Evolutionary conservation across 1,140 invertebrate genomes (phyloP).

Genomic region (Drosophila yakuba): DNA sequence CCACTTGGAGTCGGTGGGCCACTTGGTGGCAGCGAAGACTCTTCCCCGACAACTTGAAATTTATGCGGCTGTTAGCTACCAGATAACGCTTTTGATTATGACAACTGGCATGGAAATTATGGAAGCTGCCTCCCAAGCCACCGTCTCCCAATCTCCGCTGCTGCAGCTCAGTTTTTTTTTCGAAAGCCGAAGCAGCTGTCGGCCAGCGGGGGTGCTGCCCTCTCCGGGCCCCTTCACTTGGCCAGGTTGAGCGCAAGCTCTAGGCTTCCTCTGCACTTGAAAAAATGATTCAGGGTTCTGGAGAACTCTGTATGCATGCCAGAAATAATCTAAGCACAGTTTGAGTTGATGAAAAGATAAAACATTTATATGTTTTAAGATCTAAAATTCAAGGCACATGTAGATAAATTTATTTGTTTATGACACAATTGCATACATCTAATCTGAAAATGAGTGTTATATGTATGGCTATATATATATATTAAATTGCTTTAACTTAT

Average conservation of each 20-base stretch:
- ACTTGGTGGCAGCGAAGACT: constrained; percentile 44
- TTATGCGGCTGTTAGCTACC: constrained; percentile 80
- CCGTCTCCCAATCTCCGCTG: background rate
- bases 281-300: too few species aligned
- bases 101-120: constrained; percentile 64
- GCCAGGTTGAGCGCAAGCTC: constrained; percentile 31
- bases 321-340: too few species aligned
- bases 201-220: constrained; percentile 45
- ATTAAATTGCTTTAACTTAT: too few species aligned
- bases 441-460: too few species aligned
- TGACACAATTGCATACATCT: too few species aligned
- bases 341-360: too few species aligned
- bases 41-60: constrained; percentile 69
- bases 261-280: constrained; percentile 28
- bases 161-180: constrained; percentile 34
- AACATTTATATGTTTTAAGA: too few species aligned
- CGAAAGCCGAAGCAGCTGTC: constrained; percentile 48
- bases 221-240: constrained; percentile 12
- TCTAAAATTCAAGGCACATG: too few species aligned
- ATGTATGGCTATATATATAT: too few species aligned
- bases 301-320: too few species aligned
- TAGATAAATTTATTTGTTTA: too few species aligned
- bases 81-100: constrained; percentile 82
- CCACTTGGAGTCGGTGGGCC: constrained; percentile 49
- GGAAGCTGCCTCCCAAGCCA: constrained; percentile 36